These are phyloP conservation scores for Mus spretus DNA, from an alignment of 2,797 vertebrate genomes.

Conservation along the genomic window DNA sequence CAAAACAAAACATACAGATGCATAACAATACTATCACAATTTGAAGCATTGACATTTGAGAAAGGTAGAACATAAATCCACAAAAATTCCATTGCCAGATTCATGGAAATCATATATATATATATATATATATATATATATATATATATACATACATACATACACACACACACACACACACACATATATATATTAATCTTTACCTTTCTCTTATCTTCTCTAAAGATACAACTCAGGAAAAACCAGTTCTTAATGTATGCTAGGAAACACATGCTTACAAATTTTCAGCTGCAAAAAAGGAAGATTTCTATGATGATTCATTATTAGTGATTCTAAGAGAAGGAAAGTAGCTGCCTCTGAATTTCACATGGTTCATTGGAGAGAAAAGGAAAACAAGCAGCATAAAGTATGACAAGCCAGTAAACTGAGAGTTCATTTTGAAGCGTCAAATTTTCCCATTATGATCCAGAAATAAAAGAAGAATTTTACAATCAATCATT, in stretches of 20 bases:
- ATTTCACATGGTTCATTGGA: conserved; percentile 7
- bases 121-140: too few species aligned
- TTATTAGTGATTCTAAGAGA: conserved; percentile 45
- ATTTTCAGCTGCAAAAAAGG: neutral
- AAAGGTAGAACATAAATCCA: neutral
- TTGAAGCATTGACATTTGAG: neutral
- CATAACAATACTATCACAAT: neutral
- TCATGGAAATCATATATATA: neutral
- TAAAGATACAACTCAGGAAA: conserved; percentile 27
- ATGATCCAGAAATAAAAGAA: neutral
- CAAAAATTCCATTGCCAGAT: conserved; percentile 31
- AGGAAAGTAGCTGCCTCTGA: conserved; percentile 22
- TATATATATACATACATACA: too few species aligned
- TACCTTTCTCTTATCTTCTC: conserved; percentile 20
- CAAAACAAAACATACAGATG: neutral
- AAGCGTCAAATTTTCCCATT: neutral
- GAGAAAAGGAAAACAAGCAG: conserved; percentile 46
- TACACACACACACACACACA: too few species aligned
- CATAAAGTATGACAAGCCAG: neutral
- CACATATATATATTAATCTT: neutral
- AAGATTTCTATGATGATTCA: neutral
- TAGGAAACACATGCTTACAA: neutral
- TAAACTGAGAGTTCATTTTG: neutral
- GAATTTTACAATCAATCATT: conserved; percentile 15
- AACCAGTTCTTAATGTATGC: neutral